phyloP scores from a whole-genome alignment of 2,888 invertebrate species.

The Dasypolia templi region DNA sequence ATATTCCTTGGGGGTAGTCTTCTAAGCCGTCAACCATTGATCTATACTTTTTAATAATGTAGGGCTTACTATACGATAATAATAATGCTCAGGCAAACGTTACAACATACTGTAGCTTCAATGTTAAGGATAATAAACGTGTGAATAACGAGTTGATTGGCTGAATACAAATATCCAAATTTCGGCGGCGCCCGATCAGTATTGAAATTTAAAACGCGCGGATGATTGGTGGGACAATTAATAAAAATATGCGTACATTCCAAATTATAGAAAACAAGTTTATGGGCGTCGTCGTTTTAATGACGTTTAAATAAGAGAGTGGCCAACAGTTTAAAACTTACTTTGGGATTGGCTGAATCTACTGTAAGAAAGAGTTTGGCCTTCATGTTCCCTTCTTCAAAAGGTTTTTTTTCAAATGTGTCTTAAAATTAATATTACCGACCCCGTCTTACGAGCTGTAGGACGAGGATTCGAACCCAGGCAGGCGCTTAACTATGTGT shows the following conservation, averaged over 20 bases:
- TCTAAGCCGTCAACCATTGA: conserved; percentile 17
- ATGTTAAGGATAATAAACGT: conserved; percentile 41
- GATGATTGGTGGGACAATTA: conserved; percentile 46
- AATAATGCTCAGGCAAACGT: conserved; percentile 4
- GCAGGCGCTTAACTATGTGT: too few relatives aligned
- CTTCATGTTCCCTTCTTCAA: neutral
- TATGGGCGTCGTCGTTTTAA: neutral
- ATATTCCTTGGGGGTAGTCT: conserved; percentile 6
- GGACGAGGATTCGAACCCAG: too few relatives aligned
- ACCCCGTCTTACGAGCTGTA: too few relatives aligned
- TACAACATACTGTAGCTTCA: conserved; percentile 1
- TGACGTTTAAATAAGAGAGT: neutral
- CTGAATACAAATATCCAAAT: conserved; percentile 57
- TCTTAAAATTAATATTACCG: too few relatives aligned
- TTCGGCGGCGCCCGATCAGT: conserved; percentile 27
- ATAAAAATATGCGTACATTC: conserved; percentile 35
- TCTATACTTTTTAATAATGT: conserved; percentile 21
- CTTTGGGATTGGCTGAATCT: neutral
- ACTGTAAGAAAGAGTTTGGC: neutral
- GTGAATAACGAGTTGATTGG: conserved; percentile 57
- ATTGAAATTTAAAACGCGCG: conserved; percentile 57
- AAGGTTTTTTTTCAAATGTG: too few relatives aligned
- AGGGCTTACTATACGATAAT: neutral
- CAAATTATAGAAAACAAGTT: conserved; percentile 8
- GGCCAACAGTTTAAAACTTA: neutral